Evolutionary conservation across 2,797 vertebrate species (phyloP).

Genomic region (Pagetopsis macropterus): DNA sequence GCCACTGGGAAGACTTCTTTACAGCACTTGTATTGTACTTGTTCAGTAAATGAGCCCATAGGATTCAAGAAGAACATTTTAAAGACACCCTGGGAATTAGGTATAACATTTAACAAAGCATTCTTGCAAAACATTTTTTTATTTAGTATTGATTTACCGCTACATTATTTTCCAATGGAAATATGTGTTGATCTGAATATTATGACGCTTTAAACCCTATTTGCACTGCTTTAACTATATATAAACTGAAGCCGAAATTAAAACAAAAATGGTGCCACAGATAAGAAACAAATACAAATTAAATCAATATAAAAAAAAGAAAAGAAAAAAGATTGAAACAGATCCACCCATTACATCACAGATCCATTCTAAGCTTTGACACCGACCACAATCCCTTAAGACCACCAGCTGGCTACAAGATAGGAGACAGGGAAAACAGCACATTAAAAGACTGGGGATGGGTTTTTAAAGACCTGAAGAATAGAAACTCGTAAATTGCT

Average conservation of each 20-base stretch:
- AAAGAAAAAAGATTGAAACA: background rate
- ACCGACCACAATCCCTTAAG: background rate
- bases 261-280: background rate
- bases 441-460: constrained; percentile 20
- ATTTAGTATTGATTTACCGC: too few species aligned
- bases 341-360: background rate
- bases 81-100: too few species aligned
- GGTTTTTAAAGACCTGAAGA: constrained; percentile 12
- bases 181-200: too few species aligned
- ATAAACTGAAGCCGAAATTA: background rate
- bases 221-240: background rate
- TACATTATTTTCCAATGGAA: too few species aligned
- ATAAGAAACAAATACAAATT: background rate
- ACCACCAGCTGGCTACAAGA: constrained; percentile 1
- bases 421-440: constrained; percentile 2
- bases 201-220: too few species aligned
- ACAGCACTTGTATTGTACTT: background rate
- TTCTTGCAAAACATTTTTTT: too few species aligned
- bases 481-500: constrained; percentile 31
- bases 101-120: too few species aligned
- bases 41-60: too few species aligned
- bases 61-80: background rate
- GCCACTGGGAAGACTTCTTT: background rate
- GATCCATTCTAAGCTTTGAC: background rate
- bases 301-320: background rate